Evolutionary conservation across 2,797 vertebrate genomes (phyloP), one percentile per base, ranked within the genome.

Genomic region (Liparis tanakae): DNA sequence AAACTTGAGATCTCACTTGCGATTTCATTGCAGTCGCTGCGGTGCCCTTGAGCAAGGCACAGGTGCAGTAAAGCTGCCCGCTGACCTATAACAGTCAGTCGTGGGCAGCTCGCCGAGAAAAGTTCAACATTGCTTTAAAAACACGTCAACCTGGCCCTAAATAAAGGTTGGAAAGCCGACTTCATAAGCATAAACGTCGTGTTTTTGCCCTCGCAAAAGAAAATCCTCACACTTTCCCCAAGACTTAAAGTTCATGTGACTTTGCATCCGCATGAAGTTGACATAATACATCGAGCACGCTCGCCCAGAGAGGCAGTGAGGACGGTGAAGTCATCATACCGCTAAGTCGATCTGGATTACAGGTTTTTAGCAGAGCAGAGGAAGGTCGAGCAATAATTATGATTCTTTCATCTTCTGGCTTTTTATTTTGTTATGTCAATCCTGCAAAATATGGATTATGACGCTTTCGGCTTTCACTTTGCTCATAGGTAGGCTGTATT

Each of bases 341-440:
- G 58, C 79, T 90, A 88, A 92, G 83, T 88, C 76, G 61, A 87
- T 92, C 84, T 86, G 85, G 90, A 90, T 92, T 92, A 91, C 61
- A 80, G 87, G 82, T 89, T 90, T 30, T 90, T 83, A 90, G 78
- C 83, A 41, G 81, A 77, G 88, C 84, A 84, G 77, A 83, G 78
- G 74, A 87, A 88, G 78, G 85, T 80, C 22, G 72, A 80, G 84
- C 84, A 76, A 88, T 91, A 86, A 92, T 91, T 91, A 82, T 71
- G 79, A 87, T 84, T 87, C 86, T 88, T 90, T 84, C 78, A 77
- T 87, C 84, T 86, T 79, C 77, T 78, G 74, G 60, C 70, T 88
- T 78, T 83, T 87, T 87, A 86, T 87, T 87, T 81, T 77, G 43
- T 74, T 58, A 66, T 88, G 81, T 70, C 85, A 83, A 74, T 82